Conservation (phyloP, 2,797 vertebrate species). For the Tachyglossus aculeatus region DNA sequence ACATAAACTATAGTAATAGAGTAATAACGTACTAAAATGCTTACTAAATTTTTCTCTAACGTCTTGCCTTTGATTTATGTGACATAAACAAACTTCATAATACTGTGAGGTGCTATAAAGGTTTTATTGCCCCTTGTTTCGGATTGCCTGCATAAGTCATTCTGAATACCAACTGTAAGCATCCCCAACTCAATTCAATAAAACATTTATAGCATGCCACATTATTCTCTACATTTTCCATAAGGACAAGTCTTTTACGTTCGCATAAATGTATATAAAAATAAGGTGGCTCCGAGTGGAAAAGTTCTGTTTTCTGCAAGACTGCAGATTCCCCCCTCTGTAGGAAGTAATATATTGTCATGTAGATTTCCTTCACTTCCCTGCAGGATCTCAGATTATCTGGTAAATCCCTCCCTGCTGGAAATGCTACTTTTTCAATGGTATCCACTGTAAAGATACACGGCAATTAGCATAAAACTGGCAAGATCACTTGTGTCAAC, state of each 20-base stretch:
- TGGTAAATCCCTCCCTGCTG: slow-evolving; percentile 25
- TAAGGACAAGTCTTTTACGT: slow-evolving; percentile 32
- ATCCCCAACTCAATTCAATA: slow-evolving; percentile 34
- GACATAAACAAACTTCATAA: slow-evolving; percentile 37
- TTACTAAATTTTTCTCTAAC: neutral
- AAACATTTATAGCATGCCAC: slow-evolving; percentile 30
- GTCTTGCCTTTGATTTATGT: slow-evolving; percentile 28
- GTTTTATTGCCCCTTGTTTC: slow-evolving; percentile 30
- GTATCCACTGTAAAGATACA: slow-evolving; percentile 4
- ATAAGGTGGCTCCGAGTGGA: slow-evolving; percentile 10
- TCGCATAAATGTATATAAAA: too few species aligned
- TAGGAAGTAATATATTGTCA: slow-evolving; percentile 42
- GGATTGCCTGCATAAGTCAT: slow-evolving; percentile 9
- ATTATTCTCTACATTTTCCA: neutral
- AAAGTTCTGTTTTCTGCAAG: slow-evolving; percentile 12
- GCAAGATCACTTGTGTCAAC: slow-evolving; percentile 40
- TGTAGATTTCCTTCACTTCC: slow-evolving; percentile 28
- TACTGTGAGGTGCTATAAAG: slow-evolving; percentile 1
- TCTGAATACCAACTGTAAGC: neutral
- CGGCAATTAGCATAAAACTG: slow-evolving; percentile 65
- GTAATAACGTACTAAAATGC: slow-evolving; percentile 15
- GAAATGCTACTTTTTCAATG: slow-evolving; percentile 56
- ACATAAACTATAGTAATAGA: neutral
- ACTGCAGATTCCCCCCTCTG: neutral
- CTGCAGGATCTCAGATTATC: slow-evolving; percentile 40